These are phyloP conservation scores for Eupelmus urozonus DNA, from an alignment of 2,888 invertebrate species.

Conservation along the genomic window DNA sequence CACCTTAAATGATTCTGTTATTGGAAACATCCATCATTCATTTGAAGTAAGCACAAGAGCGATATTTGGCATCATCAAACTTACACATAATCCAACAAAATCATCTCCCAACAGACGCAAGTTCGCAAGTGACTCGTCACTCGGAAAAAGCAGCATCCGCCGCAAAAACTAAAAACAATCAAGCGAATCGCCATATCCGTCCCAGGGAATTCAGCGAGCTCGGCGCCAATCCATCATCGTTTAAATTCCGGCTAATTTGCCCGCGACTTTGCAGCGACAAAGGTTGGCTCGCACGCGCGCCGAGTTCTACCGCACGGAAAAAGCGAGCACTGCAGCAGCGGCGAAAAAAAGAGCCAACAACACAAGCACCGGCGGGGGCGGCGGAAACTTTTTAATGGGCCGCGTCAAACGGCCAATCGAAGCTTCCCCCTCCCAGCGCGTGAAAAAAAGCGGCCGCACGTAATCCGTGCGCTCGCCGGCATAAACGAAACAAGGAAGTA, in stretches of 20 bases:
- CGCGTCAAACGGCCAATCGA: slow-evolving; percentile 21
- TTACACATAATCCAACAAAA: too few relatives aligned
- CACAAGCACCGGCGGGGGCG: not conserved
- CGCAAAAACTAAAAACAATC: too few relatives aligned
- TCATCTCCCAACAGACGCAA: too few relatives aligned
- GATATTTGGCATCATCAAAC: too few relatives aligned
- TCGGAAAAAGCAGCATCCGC: too few relatives aligned
- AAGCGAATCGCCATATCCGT: too few relatives aligned
- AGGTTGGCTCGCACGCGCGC: slow-evolving; percentile 25
- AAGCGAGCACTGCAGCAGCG: not conserved
- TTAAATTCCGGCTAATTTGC: slow-evolving; percentile 45
- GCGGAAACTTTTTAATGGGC: slow-evolving; percentile 45
- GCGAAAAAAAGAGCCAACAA: slow-evolving; percentile 1
- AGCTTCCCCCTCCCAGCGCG: too few relatives aligned
- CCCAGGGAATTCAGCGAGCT: too few relatives aligned
- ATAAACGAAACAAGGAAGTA: slow-evolving; percentile 5
- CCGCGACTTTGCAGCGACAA: slow-evolving; percentile 19
- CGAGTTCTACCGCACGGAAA: not conserved
- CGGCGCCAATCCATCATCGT: not conserved
- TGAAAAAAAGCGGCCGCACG: not conserved
- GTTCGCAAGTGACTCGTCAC: too few relatives aligned
- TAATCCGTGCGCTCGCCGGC: not conserved
- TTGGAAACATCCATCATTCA: too few relatives aligned
- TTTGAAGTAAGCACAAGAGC: too few relatives aligned
- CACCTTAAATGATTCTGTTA: too few relatives aligned